phyloP scores from a whole-genome alignment of 2,797 vertebrate species.

The Hemibagrus guttatus region DNA sequence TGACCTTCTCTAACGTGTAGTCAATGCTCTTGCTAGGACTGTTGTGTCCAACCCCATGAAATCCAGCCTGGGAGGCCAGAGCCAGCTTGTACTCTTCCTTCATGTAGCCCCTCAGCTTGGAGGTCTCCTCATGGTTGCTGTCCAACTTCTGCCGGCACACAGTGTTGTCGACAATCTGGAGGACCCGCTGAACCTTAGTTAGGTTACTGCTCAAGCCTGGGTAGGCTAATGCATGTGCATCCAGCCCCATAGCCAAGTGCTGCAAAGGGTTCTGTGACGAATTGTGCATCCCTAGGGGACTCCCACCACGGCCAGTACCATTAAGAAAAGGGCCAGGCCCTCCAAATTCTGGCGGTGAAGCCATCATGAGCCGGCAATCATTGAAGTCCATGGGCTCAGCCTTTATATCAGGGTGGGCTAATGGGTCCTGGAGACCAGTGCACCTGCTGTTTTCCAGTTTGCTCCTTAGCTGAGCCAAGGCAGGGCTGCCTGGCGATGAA shows the following conservation, averaged over 20 bases:
- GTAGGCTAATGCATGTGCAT: conserved; percentile 84
- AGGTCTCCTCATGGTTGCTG: conserved; percentile 87
- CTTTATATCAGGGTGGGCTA: conserved; percentile 87
- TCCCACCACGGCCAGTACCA: conserved; percentile 82
- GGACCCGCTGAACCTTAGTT: conserved; percentile 93
- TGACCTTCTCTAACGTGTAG: conserved; percentile 94
- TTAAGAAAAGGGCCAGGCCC: conserved; percentile 85
- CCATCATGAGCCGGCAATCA: conserved; percentile 89
- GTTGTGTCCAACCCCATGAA: conserved; percentile 84
- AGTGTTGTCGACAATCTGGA: conserved; percentile 96
- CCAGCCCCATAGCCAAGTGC: conserved; percentile 86
- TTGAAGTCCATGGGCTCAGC: conserved; percentile 92
- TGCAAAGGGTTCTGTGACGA: conserved; percentile 89
- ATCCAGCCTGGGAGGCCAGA: conserved; percentile 82
- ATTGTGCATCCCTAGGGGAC: conserved; percentile 83
- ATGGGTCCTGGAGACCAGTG: conserved; percentile 81
- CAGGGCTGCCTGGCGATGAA: conserved; percentile 91
- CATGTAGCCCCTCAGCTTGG: conserved; percentile 92
- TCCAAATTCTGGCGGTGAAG: conserved; percentile 82
- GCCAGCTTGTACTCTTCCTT: conserved; percentile 87
- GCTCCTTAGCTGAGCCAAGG: conserved; percentile 89
- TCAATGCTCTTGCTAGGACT: conserved; percentile 94
- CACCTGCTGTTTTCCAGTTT: conserved; percentile 93
- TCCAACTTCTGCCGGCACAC: conserved; percentile 93
- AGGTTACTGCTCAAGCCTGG: conserved; percentile 83